Evolutionary conservation across 2,888 invertebrate species (phyloP).

Genomic region (Sisyra terminalis): DNA sequence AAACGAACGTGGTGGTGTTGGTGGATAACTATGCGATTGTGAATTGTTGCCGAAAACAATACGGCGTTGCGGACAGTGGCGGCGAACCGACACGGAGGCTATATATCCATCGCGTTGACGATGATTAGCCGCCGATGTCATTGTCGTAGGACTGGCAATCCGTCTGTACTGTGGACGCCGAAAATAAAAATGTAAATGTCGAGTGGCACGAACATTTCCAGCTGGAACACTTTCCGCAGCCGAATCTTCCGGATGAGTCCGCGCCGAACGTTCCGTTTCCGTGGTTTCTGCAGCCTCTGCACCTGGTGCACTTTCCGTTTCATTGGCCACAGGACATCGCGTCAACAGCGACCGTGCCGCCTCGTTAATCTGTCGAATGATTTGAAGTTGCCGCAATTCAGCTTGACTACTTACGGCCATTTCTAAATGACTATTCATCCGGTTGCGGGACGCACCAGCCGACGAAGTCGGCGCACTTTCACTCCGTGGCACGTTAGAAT

Average conservation of each 20-base stretch:
- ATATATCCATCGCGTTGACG: too few relatives aligned
- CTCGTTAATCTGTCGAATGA: conserved; percentile 45
- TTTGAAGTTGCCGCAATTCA: conserved; percentile 32
- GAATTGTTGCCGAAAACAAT: background rate
- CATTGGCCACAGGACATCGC: background rate
- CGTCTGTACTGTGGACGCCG: background rate
- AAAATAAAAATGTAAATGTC: background rate
- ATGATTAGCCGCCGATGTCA: too few relatives aligned
- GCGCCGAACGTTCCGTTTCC: background rate
- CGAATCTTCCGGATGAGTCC: background rate
- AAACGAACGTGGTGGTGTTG: background rate
- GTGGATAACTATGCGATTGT: background rate
- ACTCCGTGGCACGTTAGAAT: background rate
- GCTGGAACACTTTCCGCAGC: background rate
- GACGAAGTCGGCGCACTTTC: background rate
- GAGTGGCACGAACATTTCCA: background rate
- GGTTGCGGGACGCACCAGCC: background rate
- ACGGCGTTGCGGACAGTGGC: too few relatives aligned
- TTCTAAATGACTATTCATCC: background rate
- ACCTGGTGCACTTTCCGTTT: background rate
- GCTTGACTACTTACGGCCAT: conserved; percentile 16
- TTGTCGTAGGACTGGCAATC: too few relatives aligned
- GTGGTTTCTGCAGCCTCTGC: background rate
- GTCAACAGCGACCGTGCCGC: conserved; percentile 32
- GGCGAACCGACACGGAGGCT: too few relatives aligned